Evolutionary conservation across 2,113 vertebrate genomes (phyloP).

Genomic region (Aptenodytes forsteri): DNA sequence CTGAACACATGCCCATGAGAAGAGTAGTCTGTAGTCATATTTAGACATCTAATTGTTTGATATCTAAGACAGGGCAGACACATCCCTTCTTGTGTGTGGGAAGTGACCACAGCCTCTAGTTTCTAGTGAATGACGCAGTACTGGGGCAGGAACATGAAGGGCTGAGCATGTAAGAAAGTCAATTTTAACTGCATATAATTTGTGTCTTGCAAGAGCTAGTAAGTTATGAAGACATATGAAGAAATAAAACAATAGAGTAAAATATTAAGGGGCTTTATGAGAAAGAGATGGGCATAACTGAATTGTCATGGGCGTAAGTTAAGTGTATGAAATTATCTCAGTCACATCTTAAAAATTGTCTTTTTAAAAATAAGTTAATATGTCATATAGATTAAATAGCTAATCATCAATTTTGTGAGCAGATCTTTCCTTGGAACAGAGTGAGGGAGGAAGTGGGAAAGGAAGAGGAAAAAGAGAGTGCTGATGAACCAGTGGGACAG

Average conservation of each 20-base stretch:
- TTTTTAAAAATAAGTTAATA: not conserved
- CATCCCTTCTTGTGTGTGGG: fast-evolving
- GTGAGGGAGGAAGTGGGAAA: not conserved
- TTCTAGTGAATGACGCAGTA: not conserved
- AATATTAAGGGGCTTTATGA: not conserved
- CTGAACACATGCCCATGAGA: fast-evolving
- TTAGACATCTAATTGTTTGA: not conserved
- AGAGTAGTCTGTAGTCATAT: not conserved
- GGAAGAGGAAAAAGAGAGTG: not conserved
- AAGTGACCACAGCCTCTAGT: not conserved
- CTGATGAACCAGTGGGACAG: not conserved
- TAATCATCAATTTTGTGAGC: not conserved
- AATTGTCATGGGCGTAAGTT: not conserved
- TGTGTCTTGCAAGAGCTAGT: not conserved
- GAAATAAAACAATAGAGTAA: not conserved
- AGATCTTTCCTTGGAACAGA: not conserved
- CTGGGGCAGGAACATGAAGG: fast-evolving
- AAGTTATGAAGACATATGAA: not conserved
- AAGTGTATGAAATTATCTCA: not conserved
- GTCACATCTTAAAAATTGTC: not conserved
- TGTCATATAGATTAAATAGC: not conserved
- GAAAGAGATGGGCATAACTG: not conserved
- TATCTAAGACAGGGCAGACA: fast-evolving
- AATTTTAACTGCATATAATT: not conserved
- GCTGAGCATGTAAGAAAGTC: not conserved